Percentiles rank a stretch among this genome's conserved stretches.
Conservation (phyloP, 2,888 invertebrate genomes). For the Cloeon dipterum region DNA sequence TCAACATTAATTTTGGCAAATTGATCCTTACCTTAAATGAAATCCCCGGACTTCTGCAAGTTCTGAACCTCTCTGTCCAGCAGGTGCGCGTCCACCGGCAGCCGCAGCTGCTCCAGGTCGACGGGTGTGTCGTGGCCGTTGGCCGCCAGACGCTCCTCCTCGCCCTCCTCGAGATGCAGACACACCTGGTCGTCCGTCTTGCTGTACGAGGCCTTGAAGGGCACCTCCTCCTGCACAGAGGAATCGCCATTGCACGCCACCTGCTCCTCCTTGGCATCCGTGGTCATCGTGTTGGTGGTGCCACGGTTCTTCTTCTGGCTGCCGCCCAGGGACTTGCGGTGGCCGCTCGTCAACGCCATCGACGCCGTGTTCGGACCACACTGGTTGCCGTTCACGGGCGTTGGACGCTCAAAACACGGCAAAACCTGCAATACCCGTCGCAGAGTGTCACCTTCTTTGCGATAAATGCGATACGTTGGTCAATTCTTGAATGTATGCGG, state of each 20-base stretch:
- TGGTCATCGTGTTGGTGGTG: not conserved
- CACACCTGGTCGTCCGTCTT: not conserved
- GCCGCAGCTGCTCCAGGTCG: too few species aligned
- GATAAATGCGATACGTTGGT: too few species aligned
- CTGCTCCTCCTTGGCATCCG: not conserved
- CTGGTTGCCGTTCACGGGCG: conserved; percentile 11
- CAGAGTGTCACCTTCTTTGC: too few species aligned
- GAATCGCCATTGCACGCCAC: not conserved
- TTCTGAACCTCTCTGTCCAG: too few species aligned
- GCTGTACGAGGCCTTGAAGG: not conserved
- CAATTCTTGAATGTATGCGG: too few species aligned
- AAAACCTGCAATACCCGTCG: too few species aligned
- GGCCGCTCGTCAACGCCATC: not conserved
- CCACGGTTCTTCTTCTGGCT: not conserved
- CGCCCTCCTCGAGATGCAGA: not conserved
- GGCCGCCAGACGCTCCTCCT: too few species aligned
- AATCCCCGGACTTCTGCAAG: too few species aligned
- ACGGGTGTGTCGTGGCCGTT: too few species aligned
- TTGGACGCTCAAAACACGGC: conserved; percentile 28
- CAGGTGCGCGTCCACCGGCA: too few species aligned
- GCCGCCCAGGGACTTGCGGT: not conserved
- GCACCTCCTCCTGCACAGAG: not conserved
- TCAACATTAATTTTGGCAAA: too few species aligned
- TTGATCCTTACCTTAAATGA: too few species aligned
- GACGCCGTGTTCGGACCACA: conserved; percentile 1